These are phyloP conservation scores for Aphelenchoides bicaudatus DNA, from an alignment of 2,888 invertebrate species.

Conservation along the genomic window DNA sequence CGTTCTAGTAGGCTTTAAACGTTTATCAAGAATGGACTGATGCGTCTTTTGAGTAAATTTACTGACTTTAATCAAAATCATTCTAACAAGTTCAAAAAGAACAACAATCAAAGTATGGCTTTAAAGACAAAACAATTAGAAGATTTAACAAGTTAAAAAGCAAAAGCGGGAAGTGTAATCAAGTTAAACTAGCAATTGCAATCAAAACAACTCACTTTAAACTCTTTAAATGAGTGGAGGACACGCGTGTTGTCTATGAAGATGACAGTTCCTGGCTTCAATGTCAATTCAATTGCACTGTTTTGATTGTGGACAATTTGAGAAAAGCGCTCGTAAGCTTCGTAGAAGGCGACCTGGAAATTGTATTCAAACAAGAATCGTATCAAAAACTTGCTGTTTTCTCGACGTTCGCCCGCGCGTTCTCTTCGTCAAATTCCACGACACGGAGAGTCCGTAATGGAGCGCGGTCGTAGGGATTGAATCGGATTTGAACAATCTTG, in stretches of 20 bases:
- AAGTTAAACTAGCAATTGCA: no score
- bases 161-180: no score
- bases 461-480: conserved; percentile 74
- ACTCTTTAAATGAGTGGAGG: conserved; percentile 73
- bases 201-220: conserved; percentile 60
- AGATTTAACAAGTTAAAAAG: no score
- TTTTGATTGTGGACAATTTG: conserved; percentile 39
- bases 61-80: no score
- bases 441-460: conserved; percentile 62
- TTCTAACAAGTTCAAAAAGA: no score
- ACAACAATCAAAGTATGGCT: no score
- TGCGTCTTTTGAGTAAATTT: conserved; percentile 5
- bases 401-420: conserved; percentile 19
- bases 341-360: no score
- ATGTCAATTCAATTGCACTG: conserved; percentile 41
- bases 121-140: no score
- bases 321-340: conserved; percentile 50
- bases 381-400: conserved; percentile 23
- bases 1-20: no score
- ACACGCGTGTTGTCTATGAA: conserved; percentile 77
- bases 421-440: not conserved
- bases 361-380: no score
- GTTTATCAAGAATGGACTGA: not conserved
- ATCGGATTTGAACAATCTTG: conserved; percentile 64
- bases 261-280: conserved; percentile 71